Percentiles rank a stretch among this genome's conserved stretches.
phyloP scores from a whole-genome alignment of 2,113 vertebrate species.

The Melanostigma gelatinosum region DNA sequence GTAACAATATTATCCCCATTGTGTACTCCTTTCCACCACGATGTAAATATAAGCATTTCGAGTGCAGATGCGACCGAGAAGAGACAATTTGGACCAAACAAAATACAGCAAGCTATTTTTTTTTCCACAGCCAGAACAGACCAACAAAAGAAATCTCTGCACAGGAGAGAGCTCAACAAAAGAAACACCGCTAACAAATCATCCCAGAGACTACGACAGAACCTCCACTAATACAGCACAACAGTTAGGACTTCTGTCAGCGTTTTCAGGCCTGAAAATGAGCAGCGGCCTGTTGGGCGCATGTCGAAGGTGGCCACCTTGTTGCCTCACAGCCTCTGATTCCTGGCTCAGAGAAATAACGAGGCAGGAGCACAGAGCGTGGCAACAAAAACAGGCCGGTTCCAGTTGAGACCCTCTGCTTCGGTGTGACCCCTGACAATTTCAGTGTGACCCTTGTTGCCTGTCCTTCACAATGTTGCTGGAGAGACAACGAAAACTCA shows the following conservation, averaged over 20 bases:
- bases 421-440: conserved; percentile 60
- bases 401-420: conserved; percentile 54
- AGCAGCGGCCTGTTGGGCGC: conserved; percentile 31
- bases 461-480: conserved; percentile 64
- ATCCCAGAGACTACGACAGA: conserved; percentile 11
- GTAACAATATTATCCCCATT: not conserved
- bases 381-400: conserved; percentile 43
- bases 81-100: not conserved
- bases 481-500: conserved; percentile 14
- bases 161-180: conserved; percentile 24
- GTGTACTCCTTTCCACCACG: not conserved
- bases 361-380: conserved; percentile 43
- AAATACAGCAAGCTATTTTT: conserved; percentile 7
- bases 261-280: conserved; percentile 38
- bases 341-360: conserved; percentile 54
- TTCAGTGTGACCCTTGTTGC: conserved; percentile 60
- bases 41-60: not conserved
- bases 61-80: not conserved
- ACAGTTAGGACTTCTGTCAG: conserved; percentile 19
- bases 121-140: not conserved
- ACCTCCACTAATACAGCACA: conserved; percentile 1
- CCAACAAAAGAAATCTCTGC: conserved; percentile 12
- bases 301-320: conserved; percentile 46
- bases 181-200: conserved; percentile 19
- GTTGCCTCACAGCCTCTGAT: conserved; percentile 36